phyloP scores from a whole-genome alignment of 2,888 invertebrate genomes.

The Ernsta delagoae region DNA sequence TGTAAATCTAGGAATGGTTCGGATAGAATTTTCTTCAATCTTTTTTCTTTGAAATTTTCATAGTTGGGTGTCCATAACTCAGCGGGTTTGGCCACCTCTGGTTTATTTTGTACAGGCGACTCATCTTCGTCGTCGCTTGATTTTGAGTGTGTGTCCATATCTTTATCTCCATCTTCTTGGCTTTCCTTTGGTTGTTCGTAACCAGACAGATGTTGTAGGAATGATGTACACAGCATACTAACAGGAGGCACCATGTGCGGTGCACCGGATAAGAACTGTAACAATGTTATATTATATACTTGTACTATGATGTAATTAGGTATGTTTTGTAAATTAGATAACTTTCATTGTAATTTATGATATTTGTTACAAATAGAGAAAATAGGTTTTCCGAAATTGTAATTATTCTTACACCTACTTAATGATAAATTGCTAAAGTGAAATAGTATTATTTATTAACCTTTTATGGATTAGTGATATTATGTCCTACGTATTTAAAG shows the following conservation, averaged over 20 bases:
- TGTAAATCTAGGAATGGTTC: conserved; percentile 64
- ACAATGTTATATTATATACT: too few species aligned
- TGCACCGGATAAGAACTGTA: conserved; percentile 72
- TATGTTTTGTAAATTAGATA: too few species aligned
- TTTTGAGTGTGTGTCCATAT: conserved; percentile 55
- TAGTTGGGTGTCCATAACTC: conserved; percentile 75
- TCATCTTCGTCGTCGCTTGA: conserved; percentile 69
- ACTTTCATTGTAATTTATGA: too few species aligned
- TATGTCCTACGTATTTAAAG: too few species aligned
- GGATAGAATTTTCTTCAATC: conserved; percentile 65
- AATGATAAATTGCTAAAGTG: too few species aligned
- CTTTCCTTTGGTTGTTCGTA: conserved; percentile 52
- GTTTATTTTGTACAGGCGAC: conserved; percentile 45
- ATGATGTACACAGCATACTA: conserved; percentile 68
- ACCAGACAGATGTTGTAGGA: conserved; percentile 72
- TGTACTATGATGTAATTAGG: too few species aligned
- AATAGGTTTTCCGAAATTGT: too few species aligned
- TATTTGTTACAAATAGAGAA: too few species aligned
- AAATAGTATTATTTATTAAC: too few species aligned
- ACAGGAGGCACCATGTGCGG: conserved; percentile 78
- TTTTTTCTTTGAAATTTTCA: conserved; percentile 76
- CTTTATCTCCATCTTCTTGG: conserved; percentile 49
- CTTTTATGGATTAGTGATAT: too few species aligned
- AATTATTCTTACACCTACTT: too few species aligned
- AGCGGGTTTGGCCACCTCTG: conserved; percentile 53